A percentile compares a stretch with the other conserved stretches of the same genome.
phyloP scores from a whole-genome alignment of 2,888 invertebrate species.

The Epinotia demarniana region DNA sequence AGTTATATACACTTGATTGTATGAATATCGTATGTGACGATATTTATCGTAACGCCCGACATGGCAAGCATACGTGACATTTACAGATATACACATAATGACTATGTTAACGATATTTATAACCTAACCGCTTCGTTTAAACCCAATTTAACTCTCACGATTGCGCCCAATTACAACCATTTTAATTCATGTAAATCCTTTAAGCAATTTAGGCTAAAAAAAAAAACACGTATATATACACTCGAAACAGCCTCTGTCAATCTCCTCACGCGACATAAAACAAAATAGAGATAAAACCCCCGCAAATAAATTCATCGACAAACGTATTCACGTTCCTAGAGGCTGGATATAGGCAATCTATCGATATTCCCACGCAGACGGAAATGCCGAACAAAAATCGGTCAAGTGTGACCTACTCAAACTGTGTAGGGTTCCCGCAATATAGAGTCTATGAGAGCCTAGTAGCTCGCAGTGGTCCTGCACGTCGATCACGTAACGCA shows the following conservation, averaged over 20 bases:
- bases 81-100: too few relatives aligned
- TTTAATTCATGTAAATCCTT: not conserved
- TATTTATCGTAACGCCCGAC: too few relatives aligned
- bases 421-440: not conserved
- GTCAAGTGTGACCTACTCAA: not conserved
- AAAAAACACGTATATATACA: not conserved
- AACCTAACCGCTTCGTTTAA: too few relatives aligned
- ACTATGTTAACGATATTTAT: not conserved
- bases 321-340: conserved; percentile 15
- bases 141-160: too few relatives aligned
- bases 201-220: not conserved
- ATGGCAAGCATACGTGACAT: too few relatives aligned
- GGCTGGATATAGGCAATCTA: conserved; percentile 22
- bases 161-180: not conserved
- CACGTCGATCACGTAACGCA: too few relatives aligned
- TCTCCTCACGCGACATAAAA: conserved; percentile 4
- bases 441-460: too few relatives aligned
- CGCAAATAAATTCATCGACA: conserved; percentile 22
- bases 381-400: not conserved
- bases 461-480: too few relatives aligned
- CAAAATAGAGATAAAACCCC: conserved; percentile 20
- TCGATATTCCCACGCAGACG: conserved; percentile 7
- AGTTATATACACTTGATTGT: too few relatives aligned
- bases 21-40: too few relatives aligned
- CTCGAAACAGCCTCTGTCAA: conserved; percentile 2